Percentiles rank a stretch among this genome's conserved stretches.
These are phyloP conservation scores for Matsumyia berberina DNA, from an alignment of 2,888 invertebrate genomes.

Conservation along the genomic window DNA sequence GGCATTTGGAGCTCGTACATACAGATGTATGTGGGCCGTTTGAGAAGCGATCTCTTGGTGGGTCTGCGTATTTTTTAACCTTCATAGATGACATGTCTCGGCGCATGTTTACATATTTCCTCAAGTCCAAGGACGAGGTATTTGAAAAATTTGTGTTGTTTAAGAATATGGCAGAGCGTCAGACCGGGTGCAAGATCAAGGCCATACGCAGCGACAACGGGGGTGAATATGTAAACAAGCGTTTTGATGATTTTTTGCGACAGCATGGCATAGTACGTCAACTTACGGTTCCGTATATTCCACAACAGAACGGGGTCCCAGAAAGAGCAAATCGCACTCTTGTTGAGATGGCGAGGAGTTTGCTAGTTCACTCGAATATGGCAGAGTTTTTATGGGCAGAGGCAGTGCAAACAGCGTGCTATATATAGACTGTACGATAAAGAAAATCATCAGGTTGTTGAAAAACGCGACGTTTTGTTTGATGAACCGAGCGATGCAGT, in stretches of 20 bases:
- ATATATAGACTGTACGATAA: constrained; percentile 61
- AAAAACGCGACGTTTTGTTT: constrained; percentile 59
- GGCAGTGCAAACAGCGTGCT: too few species aligned
- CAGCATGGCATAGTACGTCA: constrained; percentile 58
- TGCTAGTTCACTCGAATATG: constrained; percentile 13
- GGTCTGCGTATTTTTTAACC: constrained; percentile 45
- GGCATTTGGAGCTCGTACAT: constrained; percentile 46
- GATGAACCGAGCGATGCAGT: constrained; percentile 33
- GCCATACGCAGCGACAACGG: constrained; percentile 62
- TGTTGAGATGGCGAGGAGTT: constrained; percentile 75
- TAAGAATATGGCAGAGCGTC: constrained; percentile 49
- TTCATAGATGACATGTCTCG: constrained; percentile 54
- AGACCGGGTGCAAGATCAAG: constrained; percentile 61
- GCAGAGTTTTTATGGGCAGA: too few species aligned
- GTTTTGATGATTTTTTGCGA: constrained; percentile 47
- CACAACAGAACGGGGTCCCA: constrained; percentile 71
- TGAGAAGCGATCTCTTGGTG: constrained; percentile 54
- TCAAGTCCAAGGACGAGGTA: constrained; percentile 28
- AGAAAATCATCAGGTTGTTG: constrained; percentile 47
- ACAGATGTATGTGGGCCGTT: constrained; percentile 51
- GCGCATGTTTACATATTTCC: constrained; percentile 44
- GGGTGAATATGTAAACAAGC: constrained; percentile 51
- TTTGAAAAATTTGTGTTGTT: constrained; percentile 31
- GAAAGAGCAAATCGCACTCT: constrained; percentile 66
- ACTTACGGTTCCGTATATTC: constrained; percentile 55